Evolutionary conservation across 2,797 vertebrate species (phyloP).

Genomic region (Rallus crepitans): DNA sequence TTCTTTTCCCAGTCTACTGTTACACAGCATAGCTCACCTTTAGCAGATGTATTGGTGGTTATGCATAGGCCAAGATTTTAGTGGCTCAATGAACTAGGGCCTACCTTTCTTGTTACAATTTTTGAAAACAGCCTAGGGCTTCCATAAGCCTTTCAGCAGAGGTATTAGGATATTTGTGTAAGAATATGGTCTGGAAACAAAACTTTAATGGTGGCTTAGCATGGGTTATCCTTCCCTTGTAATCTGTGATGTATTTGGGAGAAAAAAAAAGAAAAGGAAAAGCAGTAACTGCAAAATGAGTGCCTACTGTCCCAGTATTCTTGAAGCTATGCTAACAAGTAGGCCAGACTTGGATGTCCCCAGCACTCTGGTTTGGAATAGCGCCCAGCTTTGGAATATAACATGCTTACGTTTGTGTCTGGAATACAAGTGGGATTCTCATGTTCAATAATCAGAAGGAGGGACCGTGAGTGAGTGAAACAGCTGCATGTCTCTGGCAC

Average conservation of each 20-base stretch:
- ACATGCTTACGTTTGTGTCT: slow-evolving; percentile 61
- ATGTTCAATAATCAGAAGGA: slow-evolving; percentile 67
- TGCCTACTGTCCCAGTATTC: not conserved
- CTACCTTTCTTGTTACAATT: not conserved
- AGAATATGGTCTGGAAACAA: not conserved
- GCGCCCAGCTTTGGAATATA: slow-evolving; percentile 48
- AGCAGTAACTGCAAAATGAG: not conserved
- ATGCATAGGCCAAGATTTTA: not conserved
- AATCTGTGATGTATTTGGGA: not conserved
- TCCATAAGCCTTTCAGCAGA: not conserved
- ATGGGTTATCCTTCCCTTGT: not conserved
- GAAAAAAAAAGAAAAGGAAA: not conserved
- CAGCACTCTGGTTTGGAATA: not conserved
- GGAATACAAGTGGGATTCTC: slow-evolving; percentile 68
- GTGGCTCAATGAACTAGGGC: not conserved
- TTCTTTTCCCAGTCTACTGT: not conserved
- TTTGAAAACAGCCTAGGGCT: not conserved
- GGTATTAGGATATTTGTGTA: not conserved
- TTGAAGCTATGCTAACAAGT: not conserved
- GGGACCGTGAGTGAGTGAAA: slow-evolving; percentile 75
- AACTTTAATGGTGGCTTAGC: not conserved
- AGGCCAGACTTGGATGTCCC: slow-evolving; percentile 13
- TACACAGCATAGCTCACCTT: not conserved
- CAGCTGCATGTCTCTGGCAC: slow-evolving; percentile 71
- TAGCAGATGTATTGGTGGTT: not conserved